Conservation (phyloP, 2,888 invertebrate species). For the Itoplectis maculator region DNA sequence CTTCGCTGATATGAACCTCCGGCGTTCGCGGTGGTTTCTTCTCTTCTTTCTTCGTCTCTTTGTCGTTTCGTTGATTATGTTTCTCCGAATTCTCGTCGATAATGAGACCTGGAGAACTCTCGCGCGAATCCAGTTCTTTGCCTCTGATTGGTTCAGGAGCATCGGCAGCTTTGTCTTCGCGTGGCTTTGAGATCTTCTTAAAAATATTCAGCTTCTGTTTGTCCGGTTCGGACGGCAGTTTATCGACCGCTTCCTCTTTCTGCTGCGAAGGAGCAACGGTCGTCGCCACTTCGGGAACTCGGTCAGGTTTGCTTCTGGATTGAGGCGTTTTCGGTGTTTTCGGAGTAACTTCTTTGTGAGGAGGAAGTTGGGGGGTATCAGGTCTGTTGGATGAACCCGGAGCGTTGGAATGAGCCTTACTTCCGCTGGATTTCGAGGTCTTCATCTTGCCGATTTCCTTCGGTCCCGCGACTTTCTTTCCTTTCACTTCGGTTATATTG, state of each 20-base stretch:
- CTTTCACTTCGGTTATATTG: constrained; percentile 83
- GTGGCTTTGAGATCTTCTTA: constrained; percentile 91
- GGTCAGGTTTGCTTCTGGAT: constrained; percentile 78
- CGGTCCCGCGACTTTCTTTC: constrained; percentile 85
- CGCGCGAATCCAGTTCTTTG: constrained; percentile 83
- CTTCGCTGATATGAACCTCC: constrained; percentile 74
- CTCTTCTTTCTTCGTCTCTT: constrained; percentile 76
- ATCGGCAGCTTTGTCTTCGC: constrained; percentile 88
- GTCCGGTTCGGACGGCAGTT: constrained; percentile 92
- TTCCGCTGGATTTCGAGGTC: constrained; percentile 82
- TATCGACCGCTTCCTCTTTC: constrained; percentile 87
- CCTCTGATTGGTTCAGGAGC: constrained; percentile 81
- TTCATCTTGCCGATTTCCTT: constrained; percentile 86
- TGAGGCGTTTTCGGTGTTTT: constrained; percentile 76
- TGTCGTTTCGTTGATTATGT: constrained; percentile 68
- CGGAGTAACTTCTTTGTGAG: constrained; percentile 72
- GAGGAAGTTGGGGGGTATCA: constrained; percentile 75
- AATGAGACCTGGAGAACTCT: constrained; percentile 84
- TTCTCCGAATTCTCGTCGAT: constrained; percentile 84
- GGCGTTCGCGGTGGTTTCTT: constrained; percentile 83
- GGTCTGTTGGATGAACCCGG: constrained; percentile 80
- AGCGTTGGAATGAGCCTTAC: constrained; percentile 83
- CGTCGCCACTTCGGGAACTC: constrained; percentile 54
- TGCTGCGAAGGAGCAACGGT: constrained; percentile 82
- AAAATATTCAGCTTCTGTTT: constrained; percentile 95